Evolutionary conservation across 1,140 invertebrate species (phyloP).

Genomic region (Mamestra configurata): DNA sequence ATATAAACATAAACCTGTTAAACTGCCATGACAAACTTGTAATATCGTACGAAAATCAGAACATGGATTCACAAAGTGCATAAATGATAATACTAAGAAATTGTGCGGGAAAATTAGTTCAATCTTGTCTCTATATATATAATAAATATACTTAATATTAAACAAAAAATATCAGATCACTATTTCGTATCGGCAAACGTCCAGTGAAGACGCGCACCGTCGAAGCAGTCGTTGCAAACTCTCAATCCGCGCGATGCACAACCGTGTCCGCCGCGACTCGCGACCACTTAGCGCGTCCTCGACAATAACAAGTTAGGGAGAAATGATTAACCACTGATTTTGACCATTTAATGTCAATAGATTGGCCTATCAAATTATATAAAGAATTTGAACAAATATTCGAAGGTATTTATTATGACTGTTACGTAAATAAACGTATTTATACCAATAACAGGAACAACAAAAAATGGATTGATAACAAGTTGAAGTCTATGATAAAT

Average conservation of each 20-base stretch:
- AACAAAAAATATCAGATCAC: constrained; percentile 1
- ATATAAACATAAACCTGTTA: too few species aligned
- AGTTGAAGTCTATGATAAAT: neutral
- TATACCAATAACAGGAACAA: neutral
- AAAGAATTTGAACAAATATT: neutral
- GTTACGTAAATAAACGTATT: neutral
- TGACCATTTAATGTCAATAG: neutral
- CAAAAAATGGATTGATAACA: neutral
- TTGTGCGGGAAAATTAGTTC: too few species aligned
- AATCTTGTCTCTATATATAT: too few species aligned
- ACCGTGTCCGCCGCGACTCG: neutral
- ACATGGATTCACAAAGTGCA: neutral
- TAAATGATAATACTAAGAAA: too few species aligned
- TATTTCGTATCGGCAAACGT: neutral
- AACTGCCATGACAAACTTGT: neutral
- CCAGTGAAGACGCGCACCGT: neutral
- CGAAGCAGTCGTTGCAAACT: neutral
- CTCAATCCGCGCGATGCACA: too few species aligned
- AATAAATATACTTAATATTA: too few species aligned
- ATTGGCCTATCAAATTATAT: neutral
- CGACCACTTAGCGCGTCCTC: neutral
- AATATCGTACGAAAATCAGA: neutral
- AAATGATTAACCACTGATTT: neutral
- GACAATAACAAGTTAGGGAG: neutral
- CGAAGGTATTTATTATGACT: neutral